Base-by-base conservation (phyloP, 92 coral and sea anemone genomes). In the Ricordea florida region DNA sequence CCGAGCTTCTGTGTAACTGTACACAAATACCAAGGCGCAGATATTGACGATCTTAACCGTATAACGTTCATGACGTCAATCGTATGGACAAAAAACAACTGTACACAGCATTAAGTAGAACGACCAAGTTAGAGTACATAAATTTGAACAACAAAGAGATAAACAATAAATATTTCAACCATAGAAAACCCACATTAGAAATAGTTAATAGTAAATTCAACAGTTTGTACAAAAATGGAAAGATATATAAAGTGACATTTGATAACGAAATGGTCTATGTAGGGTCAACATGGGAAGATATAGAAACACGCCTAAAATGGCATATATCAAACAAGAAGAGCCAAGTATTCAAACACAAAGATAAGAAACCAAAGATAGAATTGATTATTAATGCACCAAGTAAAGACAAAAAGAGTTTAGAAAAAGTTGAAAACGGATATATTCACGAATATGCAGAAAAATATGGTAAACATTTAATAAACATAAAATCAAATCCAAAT, bases 21-120 rank as follows among this genome's bases (percentile, higher is more conserved):
- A 0, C 74, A 82, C 27, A 63, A 82, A 10, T 73, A 63, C 15
- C 76, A 82, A 16, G 82, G 82, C 3, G 8, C 33, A 0, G 75
- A 61, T 3, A 63, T 52, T 15, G 46, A 82, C 14, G 82, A 73
- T n/a, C n/a, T n/a, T n/a, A n/a, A 41, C 49, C 10, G 0, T 82
- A 82, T 30, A 82, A 82, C 23, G 34, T 73, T 0, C 22, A 34
- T 35, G 87, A 74, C 20, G 36, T 48, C 32, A 43, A 81, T 30
- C 21, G 68, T 0, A 81, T 81, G 87, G 81, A 81, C 35, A 81
- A 81, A 15, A 74, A 73, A 31, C 80, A 73, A 43, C 10, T 73
- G 20, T 73, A 73, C 28, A 81, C 87, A 2, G 50, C 66, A 0
- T 23, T 82, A 0, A 8, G 28, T 0, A 9, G 88, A 32, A 74